Percentiles rank a stretch among this genome's conserved stretches.
Conservation (phyloP, 1,140 invertebrate species). For the Bicyclus anynana region DNA sequence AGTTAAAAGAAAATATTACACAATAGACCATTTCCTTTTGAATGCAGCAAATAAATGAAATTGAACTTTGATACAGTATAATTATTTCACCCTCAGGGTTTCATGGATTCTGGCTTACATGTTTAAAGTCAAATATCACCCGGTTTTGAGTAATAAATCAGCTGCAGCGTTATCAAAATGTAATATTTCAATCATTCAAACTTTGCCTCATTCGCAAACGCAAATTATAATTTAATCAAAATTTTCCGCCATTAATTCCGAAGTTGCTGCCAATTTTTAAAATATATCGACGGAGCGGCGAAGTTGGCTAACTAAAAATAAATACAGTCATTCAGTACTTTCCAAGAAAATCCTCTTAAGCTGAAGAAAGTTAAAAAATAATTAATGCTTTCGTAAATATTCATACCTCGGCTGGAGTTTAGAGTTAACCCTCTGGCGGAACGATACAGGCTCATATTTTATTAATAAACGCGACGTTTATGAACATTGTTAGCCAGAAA, state of each 20-base stretch:
- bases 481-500: not conserved
- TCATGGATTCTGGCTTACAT: no score
- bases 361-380: constrained; percentile 75
- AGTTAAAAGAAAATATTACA: no score
- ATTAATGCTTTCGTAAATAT: constrained; percentile 76
- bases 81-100: no score
- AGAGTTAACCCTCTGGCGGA: constrained; percentile 56
- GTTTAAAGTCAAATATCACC: no score
- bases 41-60: no score
- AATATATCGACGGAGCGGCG: constrained; percentile 38
- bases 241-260: constrained; percentile 17
- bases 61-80: no score
- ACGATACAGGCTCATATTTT: constrained; percentile 27
- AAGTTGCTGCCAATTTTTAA: constrained; percentile 32
- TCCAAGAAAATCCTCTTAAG: constrained; percentile 68
- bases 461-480: not conserved
- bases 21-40: no score
- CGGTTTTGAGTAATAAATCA: not conserved
- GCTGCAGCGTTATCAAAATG: not conserved
- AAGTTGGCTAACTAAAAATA: constrained; percentile 60
- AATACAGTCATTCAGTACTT: constrained; percentile 60
- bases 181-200: not conserved
- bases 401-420: constrained; percentile 69
- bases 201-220: not conserved
- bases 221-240: constrained; percentile 17